Evolutionary conservation across 2,113 vertebrate genomes (phyloP), one percentile per base, ranked within the genome.

Genomic region (Limnothrissa miodon): DNA sequence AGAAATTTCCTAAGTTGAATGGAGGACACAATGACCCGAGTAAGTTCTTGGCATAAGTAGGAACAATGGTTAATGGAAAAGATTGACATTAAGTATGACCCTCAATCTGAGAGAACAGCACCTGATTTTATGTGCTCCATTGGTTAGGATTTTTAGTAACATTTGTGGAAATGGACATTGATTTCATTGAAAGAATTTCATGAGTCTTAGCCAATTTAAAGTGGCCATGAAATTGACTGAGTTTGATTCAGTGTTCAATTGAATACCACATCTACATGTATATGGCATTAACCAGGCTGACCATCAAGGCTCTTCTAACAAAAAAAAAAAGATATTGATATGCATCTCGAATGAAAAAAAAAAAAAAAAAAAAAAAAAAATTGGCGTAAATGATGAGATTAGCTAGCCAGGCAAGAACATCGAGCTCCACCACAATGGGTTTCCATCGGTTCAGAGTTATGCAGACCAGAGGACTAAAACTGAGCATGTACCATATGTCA

Each of bases 171-270:
- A 74, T 74, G 25, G 36, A 74, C 66, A 74, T 74, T 74, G 66
- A 74, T 74, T 74, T 74, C 15, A 74, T 36, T 74, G 66, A 33
- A 74, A 39, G 66, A 74, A 36, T 74, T 74, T 74, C 66, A 74
- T 74, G 25, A 74, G 66, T 74, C 13, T 74, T 33, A 29, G 66
- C 11, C 29, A 17, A 74, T 74, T 74, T 36, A 74, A 74, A 17
- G 66, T 17, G 25, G 25, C 66, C 66, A 74, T 74, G 66, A 74
- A 74, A 74, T 74, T 33, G 66, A 74, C 66, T 74, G 66, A 33
- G 36, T 74, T 74, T 74, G 25, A 33, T 74, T 74, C 66, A 36
- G 36, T 74, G 33, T 74, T 36, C 66, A 36, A 70, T 11, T 36
- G 66, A 74, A 2, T 39, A 33, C 19, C 66, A 74, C 29, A 74